phyloP scores from a whole-genome alignment of 2,888 invertebrate genomes.

The Gordius sp. region DNA sequence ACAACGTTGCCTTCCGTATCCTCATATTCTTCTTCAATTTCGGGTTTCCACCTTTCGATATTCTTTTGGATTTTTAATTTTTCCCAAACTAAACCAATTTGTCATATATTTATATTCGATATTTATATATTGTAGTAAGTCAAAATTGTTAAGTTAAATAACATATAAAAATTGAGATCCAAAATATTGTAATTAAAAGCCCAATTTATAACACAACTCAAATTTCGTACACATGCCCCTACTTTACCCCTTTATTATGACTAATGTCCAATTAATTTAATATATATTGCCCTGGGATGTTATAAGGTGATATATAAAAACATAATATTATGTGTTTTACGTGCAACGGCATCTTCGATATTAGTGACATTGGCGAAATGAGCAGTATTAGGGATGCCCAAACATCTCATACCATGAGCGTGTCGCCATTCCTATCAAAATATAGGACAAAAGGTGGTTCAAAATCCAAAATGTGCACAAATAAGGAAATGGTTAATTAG shows the following conservation, averaged over 20 bases:
- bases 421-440: conserved; percentile 39
- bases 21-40: conserved; percentile 59
- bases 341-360: conserved; percentile 78
- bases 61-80: conserved; percentile 83
- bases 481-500: no score
- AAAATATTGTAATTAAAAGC: background rate
- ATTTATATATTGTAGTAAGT: background rate
- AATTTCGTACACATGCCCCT: no score
- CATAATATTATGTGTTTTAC: conserved; percentile 33
- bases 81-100: conserved; percentile 59
- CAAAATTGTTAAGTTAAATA: background rate
- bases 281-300: background rate
- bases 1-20: conserved; percentile 95
- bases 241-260: no score
- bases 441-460: conserved; percentile 18
- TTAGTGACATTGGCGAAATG: conserved; percentile 98
- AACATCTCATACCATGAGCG: conserved; percentile 71
- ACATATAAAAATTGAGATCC: background rate
- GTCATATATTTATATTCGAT: background rate
- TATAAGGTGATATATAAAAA: background rate
- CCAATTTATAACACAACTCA: no score
- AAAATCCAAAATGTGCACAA: no score
- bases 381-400: conserved; percentile 95
- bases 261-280: background rate
- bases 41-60: conserved; percentile 27